These are phyloP conservation scores for Phoeniculus purpureus DNA, from an alignment of 2,797 vertebrate species.

Conservation along the genomic window DNA sequence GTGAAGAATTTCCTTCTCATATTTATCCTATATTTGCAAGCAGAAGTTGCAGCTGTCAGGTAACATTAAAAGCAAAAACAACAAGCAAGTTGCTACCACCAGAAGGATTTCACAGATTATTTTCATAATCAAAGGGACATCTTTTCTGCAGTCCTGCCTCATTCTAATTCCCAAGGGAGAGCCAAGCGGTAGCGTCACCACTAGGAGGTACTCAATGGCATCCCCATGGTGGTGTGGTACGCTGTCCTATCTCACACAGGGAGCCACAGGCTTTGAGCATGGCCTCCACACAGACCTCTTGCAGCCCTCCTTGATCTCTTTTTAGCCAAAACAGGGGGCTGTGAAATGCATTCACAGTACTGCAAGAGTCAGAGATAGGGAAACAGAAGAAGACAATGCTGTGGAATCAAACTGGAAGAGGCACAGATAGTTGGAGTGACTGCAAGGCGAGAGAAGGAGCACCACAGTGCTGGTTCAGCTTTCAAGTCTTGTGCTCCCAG, in stretches of 20 bases:
- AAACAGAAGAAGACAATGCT: background rate
- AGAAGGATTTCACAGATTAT: background rate
- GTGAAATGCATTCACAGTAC: background rate
- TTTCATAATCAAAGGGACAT: background rate
- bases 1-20: no score
- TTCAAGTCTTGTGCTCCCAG: conserved; percentile 43
- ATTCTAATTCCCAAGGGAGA: fast-evolving
- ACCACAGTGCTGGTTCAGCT: background rate
- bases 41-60: background rate
- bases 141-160: background rate
- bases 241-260: background rate
- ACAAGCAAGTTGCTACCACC: background rate
- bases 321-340: background rate
- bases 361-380: background rate
- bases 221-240: fast-evolving
- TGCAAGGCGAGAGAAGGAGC: background rate
- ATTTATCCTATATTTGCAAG: background rate
- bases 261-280: background rate
- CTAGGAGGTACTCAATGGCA: background rate
- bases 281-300: background rate
- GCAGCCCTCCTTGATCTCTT: background rate
- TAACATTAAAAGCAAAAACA: background rate
- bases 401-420: background rate
- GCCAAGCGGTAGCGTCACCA: fast-evolving
- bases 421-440: background rate